Evolutionary conservation across 2,113 vertebrate species (phyloP).

Genomic region (Hippocampus comes): DNA sequence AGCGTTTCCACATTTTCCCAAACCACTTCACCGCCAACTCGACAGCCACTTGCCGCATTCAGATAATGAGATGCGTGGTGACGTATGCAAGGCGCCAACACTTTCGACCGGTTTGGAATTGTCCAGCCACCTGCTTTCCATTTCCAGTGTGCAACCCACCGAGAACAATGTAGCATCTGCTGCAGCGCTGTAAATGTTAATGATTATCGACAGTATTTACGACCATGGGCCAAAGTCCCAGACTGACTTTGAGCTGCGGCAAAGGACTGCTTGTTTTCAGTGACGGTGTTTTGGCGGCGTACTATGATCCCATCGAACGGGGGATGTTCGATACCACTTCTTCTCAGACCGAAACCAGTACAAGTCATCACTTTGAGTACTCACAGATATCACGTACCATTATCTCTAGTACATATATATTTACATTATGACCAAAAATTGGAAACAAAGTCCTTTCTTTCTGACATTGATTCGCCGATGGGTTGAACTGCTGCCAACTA

Average conservation of each 20-base stretch:
- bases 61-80: background rate
- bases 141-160: slow-evolving; percentile 43
- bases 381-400: too few relatives aligned
- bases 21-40: background rate
- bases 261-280: slow-evolving; percentile 21
- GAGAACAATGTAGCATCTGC: slow-evolving; percentile 59
- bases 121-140: slow-evolving; percentile 55
- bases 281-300: background rate
- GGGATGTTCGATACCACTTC: too few relatives aligned
- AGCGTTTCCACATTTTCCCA: background rate
- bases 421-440: too few relatives aligned
- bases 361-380: too few relatives aligned
- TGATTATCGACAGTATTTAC: slow-evolving; percentile 63
- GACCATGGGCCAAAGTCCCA: slow-evolving; percentile 43
- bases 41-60: background rate
- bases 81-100: background rate
- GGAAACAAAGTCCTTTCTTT: too few relatives aligned
- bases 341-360: too few relatives aligned
- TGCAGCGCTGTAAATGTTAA: slow-evolving; percentile 60
- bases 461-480: too few relatives aligned
- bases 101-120: slow-evolving; percentile 30
- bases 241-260: slow-evolving; percentile 31
- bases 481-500: too few relatives aligned
- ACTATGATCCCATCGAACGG: background rate
- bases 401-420: too few relatives aligned